A percentile compares a stretch with the other conserved stretches of the same genome.
These are phyloP conservation scores for Andrena trimmerana DNA, from an alignment of 2,888 invertebrate genomes.

Conservation along the genomic window DNA sequence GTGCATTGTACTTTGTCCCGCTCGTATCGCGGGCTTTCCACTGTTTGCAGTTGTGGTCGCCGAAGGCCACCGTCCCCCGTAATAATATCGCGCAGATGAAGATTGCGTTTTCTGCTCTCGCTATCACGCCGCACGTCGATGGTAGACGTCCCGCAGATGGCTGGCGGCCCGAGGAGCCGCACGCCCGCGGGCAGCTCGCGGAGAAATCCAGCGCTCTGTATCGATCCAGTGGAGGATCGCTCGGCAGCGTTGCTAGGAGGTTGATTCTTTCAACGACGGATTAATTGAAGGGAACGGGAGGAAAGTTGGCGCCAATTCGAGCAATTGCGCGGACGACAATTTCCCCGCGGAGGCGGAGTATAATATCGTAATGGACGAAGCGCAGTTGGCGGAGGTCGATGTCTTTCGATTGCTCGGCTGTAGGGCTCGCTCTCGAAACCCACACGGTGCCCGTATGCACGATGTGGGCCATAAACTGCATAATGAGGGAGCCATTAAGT, in stretches of 20 bases:
- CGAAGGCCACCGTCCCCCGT: slow-evolving; percentile 32
- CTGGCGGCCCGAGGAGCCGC: neutral
- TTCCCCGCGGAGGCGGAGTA: slow-evolving; percentile 36
- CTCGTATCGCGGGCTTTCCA: slow-evolving; percentile 36
- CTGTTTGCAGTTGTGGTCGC: slow-evolving; percentile 48
- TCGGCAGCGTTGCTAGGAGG: neutral
- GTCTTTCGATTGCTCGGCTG: slow-evolving; percentile 49
- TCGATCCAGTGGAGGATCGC: neutral
- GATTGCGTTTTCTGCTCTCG: slow-evolving; percentile 35
- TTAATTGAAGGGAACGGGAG: neutral
- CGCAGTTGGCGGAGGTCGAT: slow-evolving; percentile 31
- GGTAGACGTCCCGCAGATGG: neutral
- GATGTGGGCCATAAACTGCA: slow-evolving; percentile 45
- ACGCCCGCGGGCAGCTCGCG: neutral
- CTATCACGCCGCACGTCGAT: slow-evolving; percentile 22
- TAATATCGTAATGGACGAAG: slow-evolving; percentile 43
- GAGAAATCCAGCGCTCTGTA: neutral
- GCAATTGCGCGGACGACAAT: slow-evolving; percentile 41
- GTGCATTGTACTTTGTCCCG: slow-evolving; percentile 50
- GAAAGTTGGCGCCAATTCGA: neutral
- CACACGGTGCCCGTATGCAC: slow-evolving; percentile 43
- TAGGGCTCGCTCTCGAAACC: slow-evolving; percentile 40
- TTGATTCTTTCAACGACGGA: neutral
- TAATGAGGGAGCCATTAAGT: slow-evolving; percentile 39
- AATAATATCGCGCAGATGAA: slow-evolving; percentile 46